Base-by-base conservation (phyloP, 2,113 vertebrate genomes). In the Mastomys coucha region DNA sequence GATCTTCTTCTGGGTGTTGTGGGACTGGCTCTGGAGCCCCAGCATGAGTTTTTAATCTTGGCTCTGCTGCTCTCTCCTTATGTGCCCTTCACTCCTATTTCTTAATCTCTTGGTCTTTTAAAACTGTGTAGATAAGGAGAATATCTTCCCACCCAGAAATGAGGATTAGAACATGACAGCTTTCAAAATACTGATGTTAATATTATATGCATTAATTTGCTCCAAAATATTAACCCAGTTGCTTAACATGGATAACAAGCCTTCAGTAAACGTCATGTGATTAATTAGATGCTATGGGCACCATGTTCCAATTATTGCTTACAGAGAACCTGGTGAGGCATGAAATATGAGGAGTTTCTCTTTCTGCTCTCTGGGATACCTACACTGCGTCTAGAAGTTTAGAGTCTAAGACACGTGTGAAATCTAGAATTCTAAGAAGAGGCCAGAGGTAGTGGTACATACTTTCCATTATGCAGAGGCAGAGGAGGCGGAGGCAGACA, bases 141-240 rank as follows among this genome's bases (percentile, higher is more conserved):
- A 31, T 3, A 67, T 10, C 28, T 51, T 39, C 39, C 20, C 33
- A 28, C 19, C 20, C 36, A 28, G 67, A 87, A 65, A 20, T 10
- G 53, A 89, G 56, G 60, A 28, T 39, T 56, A 56, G 26, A 28
- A 75, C 77, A 39, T 2, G n/a, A 78, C 1, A 17, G 5, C 31
- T 12, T 39, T 63, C 67, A 93, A 63, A 67, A 45, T 45, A 5
- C 26, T 14, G 6, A 28, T 82, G 75, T 76, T 80, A 87, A 65
- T 63, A n/a, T 73, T 67, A 72, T 70, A 81, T 53, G 58, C 3
- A 11, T 7, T 4, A 65, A 51, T 65, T 58, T 84, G 33, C 56
- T 90, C 26, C 58, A 91, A 78, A 90, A 88, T 91, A 88, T 75
- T 45, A 49, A 73, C 14, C 69, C 78, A n/a, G 22, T 75, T 78